Evolutionary conservation across 2,888 invertebrate species (phyloP), one percentile per base, ranked within the genome.

Genomic region (Meandrusa payeni): DNA sequence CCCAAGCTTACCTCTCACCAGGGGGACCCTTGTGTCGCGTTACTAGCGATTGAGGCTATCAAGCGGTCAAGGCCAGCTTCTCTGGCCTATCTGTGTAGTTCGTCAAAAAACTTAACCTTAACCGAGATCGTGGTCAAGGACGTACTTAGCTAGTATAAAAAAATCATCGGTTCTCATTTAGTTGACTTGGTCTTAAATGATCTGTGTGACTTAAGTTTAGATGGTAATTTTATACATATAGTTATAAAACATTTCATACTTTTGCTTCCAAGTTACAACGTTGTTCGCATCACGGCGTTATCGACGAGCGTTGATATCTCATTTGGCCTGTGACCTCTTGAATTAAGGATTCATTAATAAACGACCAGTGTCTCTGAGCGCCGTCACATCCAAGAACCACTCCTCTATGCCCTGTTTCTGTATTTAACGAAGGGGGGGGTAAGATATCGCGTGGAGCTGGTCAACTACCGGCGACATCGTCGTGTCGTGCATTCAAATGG

Each of bases 281-380:
- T 38, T 72, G 49, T 20, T 6, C 39, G 4, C 11, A 3, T 2
- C n/a, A 23, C 46, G 7, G 13, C 15, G 27, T 75, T 78, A 76
- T 77, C 77, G 54, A 41, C 43, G 32, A n/a, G 68, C 67, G 74
- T 62, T 54, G 79, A 72, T 80, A 80, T 67, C 59, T 56, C 47
- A 62, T 27, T 76, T 72, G 77, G 68, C 61, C 76, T 68, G 19
- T 66, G 72, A 69, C 56, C 71, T 39, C 5, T 33, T 41, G 53
- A 75, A 74, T 72, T 64, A 66, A 68, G 58, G 61, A 64, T 55
- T 67, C 63, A 64, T 71, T 69, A 67, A 48, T 27, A 49, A 2
- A 12, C 28, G 34, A 23, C 72, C 68, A 74, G 2, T 37, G 6
- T 54, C 9, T 0, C 15, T 48, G 75, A 63, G n/a, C 61, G 29